These are phyloP conservation scores for Steatocranus sp. DNA, from an alignment of 2,797 vertebrate genomes.

Conservation along the genomic window DNA sequence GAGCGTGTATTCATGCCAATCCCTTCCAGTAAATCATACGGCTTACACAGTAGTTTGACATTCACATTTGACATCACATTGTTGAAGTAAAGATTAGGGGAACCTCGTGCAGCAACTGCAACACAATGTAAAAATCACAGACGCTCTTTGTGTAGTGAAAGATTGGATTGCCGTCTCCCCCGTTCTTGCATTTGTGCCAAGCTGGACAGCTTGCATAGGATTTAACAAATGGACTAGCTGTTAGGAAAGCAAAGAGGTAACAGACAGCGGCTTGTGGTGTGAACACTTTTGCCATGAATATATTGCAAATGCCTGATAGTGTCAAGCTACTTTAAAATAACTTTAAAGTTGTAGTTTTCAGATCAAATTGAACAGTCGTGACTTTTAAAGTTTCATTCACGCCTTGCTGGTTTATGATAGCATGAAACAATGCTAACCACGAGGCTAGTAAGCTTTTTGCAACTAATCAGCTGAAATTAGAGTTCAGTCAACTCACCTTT, in stretches of 20 bases:
- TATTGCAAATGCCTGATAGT: not conserved
- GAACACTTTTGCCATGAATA: not conserved
- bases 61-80: not conserved
- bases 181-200: not conserved
- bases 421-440: not conserved
- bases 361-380: not conserved
- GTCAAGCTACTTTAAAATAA: not conserved
- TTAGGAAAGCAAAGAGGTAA: not conserved
- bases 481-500: not conserved
- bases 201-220: not conserved
- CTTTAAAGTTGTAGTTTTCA: not conserved
- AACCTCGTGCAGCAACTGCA: not conserved
- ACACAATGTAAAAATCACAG: not conserved
- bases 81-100: constrained; percentile 3
- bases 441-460: not conserved
- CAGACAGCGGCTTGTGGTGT: not conserved
- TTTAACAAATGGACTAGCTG: not conserved
- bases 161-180: not conserved
- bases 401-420: not conserved
- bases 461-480: not conserved
- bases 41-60: not conserved
- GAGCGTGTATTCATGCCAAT: constrained; percentile 13
- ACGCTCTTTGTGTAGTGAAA: not conserved
- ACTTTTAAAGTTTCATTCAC: not conserved
- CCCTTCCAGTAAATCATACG: not conserved